Evolutionary conservation across 2,113 vertebrate genomes (phyloP).

Genomic region (Ameiurus melas): DNA sequence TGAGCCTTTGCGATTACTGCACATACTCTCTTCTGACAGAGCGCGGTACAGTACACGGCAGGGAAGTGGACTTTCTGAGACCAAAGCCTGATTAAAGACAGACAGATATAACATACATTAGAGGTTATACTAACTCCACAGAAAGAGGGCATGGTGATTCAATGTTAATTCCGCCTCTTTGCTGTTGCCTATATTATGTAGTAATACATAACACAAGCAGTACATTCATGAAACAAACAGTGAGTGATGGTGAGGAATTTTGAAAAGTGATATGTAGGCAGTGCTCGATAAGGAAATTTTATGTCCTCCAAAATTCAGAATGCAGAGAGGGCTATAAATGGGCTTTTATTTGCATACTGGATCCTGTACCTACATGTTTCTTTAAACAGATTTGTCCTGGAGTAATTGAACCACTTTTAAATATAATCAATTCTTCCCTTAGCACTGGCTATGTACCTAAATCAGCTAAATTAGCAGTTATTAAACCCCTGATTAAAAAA

Average conservation of each 20-base stretch:
- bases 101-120: not conserved
- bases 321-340: not conserved
- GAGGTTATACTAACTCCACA: not conserved
- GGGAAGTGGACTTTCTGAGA: conserved; percentile 80
- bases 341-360: too few relatives aligned
- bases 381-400: too few relatives aligned
- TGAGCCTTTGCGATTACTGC: conserved; percentile 86
- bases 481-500: too few relatives aligned
- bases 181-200: not conserved
- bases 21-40: conserved; percentile 92
- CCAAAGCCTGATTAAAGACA: conserved; percentile 72
- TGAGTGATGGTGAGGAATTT: not conserved
- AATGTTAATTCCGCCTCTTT: not conserved
- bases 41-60: conserved; percentile 87
- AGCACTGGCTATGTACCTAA: too few relatives aligned
- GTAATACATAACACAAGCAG: not conserved
- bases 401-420: too few relatives aligned
- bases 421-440: too few relatives aligned
- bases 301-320: not conserved
- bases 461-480: too few relatives aligned
- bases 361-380: too few relatives aligned
- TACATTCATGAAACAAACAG: not conserved
- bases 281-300: not conserved
- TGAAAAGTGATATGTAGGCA: not conserved
- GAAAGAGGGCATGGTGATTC: not conserved